Evolutionary conservation across 2,797 vertebrate genomes (phyloP).

Genomic region (Gobionotothen gibberifrons): DNA sequence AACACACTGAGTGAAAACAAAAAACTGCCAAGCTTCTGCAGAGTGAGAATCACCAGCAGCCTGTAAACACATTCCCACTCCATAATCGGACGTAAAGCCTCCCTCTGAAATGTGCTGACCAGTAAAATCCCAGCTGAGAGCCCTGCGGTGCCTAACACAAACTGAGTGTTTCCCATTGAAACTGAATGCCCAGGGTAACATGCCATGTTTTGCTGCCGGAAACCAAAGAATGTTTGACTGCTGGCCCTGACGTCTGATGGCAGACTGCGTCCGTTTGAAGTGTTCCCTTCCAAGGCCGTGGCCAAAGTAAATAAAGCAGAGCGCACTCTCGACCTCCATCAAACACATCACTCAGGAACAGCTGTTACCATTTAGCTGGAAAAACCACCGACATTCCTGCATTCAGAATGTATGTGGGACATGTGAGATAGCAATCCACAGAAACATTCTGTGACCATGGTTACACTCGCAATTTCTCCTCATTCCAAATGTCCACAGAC

Average conservation of each 20-base stretch:
- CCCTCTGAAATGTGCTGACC: conserved; percentile 73
- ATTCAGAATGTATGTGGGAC: conserved; percentile 86
- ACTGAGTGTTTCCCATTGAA: conserved; percentile 70
- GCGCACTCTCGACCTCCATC: conserved; percentile 83
- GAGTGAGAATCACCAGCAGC: conserved; percentile 32
- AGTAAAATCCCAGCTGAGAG: conserved; percentile 71
- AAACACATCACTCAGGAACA: conserved; percentile 92
- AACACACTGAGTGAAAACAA: conserved; percentile 1
- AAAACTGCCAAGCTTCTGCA: conserved; percentile 12
- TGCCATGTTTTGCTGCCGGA: conserved; percentile 85
- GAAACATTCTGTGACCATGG: conserved; percentile 77
- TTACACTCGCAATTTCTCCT: conserved; percentile 85
- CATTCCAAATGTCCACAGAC: conserved; percentile 73
- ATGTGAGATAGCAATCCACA: conserved; percentile 81
- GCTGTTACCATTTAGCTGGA: conserved; percentile 93
- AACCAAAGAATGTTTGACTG: conserved; percentile 89
- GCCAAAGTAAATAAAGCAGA: conserved; percentile 91
- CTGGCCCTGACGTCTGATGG: conserved; percentile 86
- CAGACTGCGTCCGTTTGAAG: conserved; percentile 84
- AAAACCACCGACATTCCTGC: conserved; percentile 87
- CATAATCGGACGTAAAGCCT: conserved; percentile 51
- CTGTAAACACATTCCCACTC: conserved; percentile 52
- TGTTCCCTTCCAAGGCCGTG: conserved; percentile 80
- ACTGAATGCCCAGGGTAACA: conserved; percentile 55
- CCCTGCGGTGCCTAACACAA: conserved; percentile 54